These are phyloP conservation scores for Siphlonurus alternatus DNA, from an alignment of 2,888 invertebrate genomes.

Conservation along the genomic window DNA sequence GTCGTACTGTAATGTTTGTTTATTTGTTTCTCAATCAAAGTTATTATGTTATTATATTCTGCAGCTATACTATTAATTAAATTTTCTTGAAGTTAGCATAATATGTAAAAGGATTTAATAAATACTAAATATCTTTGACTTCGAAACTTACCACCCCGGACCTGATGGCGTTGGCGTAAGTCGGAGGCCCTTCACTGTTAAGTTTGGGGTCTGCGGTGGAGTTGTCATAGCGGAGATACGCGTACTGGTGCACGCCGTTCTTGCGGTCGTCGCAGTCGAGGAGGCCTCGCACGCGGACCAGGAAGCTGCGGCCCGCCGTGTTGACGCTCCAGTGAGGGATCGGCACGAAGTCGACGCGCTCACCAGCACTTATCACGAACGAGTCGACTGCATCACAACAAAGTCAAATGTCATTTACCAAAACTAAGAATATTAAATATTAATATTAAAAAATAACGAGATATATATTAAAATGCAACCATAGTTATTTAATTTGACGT, in stretches of 20 bases:
- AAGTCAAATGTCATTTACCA: background rate
- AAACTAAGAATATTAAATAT: background rate
- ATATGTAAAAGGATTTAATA: too few relatives aligned
- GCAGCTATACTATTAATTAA: too few relatives aligned
- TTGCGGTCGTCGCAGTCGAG: constrained; percentile 24
- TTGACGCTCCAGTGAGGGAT: constrained; percentile 18
- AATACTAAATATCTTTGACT: too few relatives aligned
- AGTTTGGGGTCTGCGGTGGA: constrained; percentile 15
- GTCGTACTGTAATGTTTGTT: too few relatives aligned
- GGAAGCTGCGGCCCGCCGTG: constrained; percentile 25
- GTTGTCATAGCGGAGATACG: constrained; percentile 16
- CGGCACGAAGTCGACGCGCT: constrained; percentile 30
- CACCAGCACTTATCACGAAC: constrained; percentile 29
- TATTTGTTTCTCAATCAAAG: too few relatives aligned
- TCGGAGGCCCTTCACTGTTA: constrained; percentile 13
- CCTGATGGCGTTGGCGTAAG: constrained; percentile 17
- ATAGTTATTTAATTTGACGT: too few relatives aligned
- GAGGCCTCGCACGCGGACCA: constrained; percentile 29
- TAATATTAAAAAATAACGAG: background rate
- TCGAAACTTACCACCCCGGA: constrained; percentile 19
- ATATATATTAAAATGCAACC: background rate
- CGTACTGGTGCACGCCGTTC: constrained; percentile 14
- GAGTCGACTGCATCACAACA: constrained; percentile 20
- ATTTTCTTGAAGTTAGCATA: too few relatives aligned
- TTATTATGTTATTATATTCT: too few relatives aligned